These are phyloP conservation scores for Lydus trimaculatus DNA, from an alignment of 2,888 invertebrate species.

Conservation along the genomic window DNA sequence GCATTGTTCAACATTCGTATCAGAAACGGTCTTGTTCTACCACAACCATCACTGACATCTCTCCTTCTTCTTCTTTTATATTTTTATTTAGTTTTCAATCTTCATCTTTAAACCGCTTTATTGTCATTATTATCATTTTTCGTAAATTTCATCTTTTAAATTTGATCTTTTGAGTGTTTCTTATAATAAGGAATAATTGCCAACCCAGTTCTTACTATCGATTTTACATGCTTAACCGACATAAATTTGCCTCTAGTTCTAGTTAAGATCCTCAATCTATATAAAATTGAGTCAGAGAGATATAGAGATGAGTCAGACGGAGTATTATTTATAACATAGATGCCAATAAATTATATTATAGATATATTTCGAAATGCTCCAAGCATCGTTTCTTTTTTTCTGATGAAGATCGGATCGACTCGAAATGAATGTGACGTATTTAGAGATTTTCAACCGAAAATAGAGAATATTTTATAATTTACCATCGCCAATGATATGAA, in stretches of 20 bases:
- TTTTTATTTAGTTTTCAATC: background rate
- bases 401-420: slow-evolving; percentile 41
- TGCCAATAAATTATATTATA: slow-evolving; percentile 42
- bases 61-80: background rate
- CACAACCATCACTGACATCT: slow-evolving; percentile 10
- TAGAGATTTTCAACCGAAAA: slow-evolving; percentile 33
- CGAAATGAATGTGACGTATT: slow-evolving; percentile 40
- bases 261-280: slow-evolving; percentile 8
- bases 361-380: slow-evolving; percentile 36
- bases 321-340: slow-evolving; percentile 43
- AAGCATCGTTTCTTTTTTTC: slow-evolving; percentile 34
- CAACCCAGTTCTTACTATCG: background rate
- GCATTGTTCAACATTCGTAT: slow-evolving; percentile 42
- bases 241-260: slow-evolving; percentile 8
- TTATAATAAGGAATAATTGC: background rate
- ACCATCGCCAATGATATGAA: slow-evolving; percentile 19
- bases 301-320: slow-evolving; percentile 25
- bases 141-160: background rate
- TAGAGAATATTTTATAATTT: slow-evolving; percentile 28
- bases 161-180: background rate
- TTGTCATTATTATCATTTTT: background rate
- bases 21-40: slow-evolving; percentile 26
- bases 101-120: background rate
- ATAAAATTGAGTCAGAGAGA: slow-evolving; percentile 5
- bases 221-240: slow-evolving; percentile 3